These are phyloP conservation scores for Strigops habroptila DNA, from an alignment of 2,113 vertebrate species.

Conservation along the genomic window DNA sequence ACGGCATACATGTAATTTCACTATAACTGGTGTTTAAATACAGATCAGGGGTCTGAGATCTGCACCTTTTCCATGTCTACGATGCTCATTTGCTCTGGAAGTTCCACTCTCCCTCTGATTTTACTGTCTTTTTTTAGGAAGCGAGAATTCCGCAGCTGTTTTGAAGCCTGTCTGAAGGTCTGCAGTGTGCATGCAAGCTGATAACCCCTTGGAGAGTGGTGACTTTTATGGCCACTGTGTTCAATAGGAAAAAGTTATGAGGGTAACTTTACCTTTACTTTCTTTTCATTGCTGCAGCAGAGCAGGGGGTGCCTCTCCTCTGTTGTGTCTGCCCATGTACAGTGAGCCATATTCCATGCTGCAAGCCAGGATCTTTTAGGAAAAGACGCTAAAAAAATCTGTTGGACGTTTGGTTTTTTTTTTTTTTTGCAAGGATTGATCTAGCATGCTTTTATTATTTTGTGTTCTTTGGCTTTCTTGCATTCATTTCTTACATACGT, in stretches of 20 bases:
- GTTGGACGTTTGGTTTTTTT: neutral
- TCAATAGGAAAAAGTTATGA: neutral
- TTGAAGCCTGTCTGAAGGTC: neutral
- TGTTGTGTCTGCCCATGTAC: fast-evolving
- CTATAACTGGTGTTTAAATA: neutral
- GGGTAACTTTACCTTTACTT: neutral
- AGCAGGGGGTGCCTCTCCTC: neutral
- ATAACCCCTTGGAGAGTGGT: neutral
- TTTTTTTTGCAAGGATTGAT: neutral
- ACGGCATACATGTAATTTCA: neutral
- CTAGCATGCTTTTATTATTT: neutral
- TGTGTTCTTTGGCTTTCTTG: neutral
- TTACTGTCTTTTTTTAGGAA: neutral
- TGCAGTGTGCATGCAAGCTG: neutral
- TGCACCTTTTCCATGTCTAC: neutral
- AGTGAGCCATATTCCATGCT: neutral
- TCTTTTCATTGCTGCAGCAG: neutral
- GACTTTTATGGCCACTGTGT: neutral
- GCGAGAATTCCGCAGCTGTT: neutral
- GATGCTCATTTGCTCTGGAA: neutral
- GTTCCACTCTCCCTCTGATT: neutral
- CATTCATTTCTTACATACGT: neutral
- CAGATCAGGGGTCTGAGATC: neutral
- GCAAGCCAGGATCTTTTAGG: neutral
- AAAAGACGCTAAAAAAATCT: neutral